Conservation (phyloP, 92 coral and sea anemone genomes). For the Desmophyllum pertusum region DNA sequence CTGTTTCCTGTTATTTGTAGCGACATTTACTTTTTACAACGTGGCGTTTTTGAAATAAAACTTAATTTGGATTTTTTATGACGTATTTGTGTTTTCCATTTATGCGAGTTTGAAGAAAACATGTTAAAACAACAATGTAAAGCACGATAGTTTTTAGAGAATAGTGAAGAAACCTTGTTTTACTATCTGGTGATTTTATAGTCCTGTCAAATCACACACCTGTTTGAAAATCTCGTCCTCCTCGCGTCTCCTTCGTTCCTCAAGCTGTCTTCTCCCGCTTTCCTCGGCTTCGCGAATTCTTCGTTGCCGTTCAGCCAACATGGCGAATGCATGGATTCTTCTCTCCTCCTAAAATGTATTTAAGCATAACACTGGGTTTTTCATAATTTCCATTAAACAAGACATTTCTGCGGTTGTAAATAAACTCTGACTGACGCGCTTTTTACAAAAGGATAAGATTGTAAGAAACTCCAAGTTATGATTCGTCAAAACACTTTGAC, state of each 20-base stretch:
- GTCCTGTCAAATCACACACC: slow-evolving; percentile 44
- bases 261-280: slow-evolving; percentile 96
- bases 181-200: background rate
- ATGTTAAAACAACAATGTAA: background rate
- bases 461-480: background rate
- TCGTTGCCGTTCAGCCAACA: slow-evolving; percentile 96
- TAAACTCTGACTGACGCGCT: background rate
- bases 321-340: slow-evolving; percentile 96
- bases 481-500: slow-evolving; percentile 6
- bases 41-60: background rate
- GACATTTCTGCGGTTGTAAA: slow-evolving; percentile 3
- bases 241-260: slow-evolving; percentile 95
- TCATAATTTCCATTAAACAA: slow-evolving; percentile 11
- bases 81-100: background rate
- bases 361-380: slow-evolving; percentile 15
- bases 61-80: background rate
- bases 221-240: slow-evolving; percentile 98
- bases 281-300: slow-evolving; percentile 98
- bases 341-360: slow-evolving; percentile 79
- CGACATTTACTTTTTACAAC: slow-evolving; percentile 5
- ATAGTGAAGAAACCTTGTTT: background rate
- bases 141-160: background rate
- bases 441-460: background rate
- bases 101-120: background rate
- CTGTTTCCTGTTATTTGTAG: background rate